phyloP scores from a whole-genome alignment of 2,888 invertebrate species.

The Cremastinae sp. region DNA sequence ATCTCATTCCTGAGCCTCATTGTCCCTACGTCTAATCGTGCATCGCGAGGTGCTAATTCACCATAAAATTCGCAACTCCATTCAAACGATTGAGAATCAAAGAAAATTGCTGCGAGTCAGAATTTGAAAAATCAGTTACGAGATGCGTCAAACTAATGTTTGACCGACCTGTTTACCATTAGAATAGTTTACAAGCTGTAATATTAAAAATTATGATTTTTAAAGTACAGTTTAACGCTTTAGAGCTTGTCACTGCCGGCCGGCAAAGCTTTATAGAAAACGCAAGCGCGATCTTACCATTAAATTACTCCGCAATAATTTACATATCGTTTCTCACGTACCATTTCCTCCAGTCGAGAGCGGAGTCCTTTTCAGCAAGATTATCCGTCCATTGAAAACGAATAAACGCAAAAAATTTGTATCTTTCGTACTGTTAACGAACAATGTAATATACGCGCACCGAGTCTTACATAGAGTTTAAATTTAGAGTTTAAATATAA shows the following conservation, averaged over 20 bases:
- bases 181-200: too few relatives aligned
- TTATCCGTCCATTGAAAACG: slow-evolving; percentile 54
- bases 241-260: slow-evolving; percentile 14
- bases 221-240: slow-evolving; percentile 10
- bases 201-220: too few relatives aligned
- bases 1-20: not conserved
- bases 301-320: not conserved
- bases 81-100: too few relatives aligned
- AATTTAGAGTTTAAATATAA: slow-evolving; percentile 32
- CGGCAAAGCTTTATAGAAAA: slow-evolving; percentile 14
- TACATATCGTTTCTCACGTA: slow-evolving; percentile 7
- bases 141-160: too few relatives aligned
- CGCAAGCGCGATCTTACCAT: not conserved
- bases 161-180: too few relatives aligned
- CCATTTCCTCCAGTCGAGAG: slow-evolving; percentile 21
- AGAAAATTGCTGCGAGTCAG: too few relatives aligned
- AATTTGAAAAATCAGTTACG: too few relatives aligned
- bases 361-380: slow-evolving; percentile 43
- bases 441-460: slow-evolving; percentile 52
- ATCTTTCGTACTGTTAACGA: slow-evolving; percentile 45
- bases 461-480: slow-evolving; percentile 38
- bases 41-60: not conserved
- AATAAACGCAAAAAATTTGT: slow-evolving; percentile 8
- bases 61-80: not conserved
- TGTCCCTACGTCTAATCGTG: not conserved